Base-by-base conservation (phyloP, 2,888 invertebrate genomes). In the Girardia tigrina region DNA sequence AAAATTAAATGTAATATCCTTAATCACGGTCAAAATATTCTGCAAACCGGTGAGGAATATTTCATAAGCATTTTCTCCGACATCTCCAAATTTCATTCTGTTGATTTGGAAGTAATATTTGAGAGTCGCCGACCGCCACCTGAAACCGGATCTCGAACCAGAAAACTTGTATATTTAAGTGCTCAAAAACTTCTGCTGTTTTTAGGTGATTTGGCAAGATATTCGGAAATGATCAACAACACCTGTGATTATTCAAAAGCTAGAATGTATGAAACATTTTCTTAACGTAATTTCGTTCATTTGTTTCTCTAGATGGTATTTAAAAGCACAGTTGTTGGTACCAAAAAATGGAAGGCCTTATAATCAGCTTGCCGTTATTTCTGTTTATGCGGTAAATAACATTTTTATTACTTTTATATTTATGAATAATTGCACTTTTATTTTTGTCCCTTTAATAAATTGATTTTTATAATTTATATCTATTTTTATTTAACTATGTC, bases 271-370 rank as follows among this genome's bases (percentile, higher is more conserved):
- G n/a, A 28, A 29, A 12, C 12, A 36, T 36, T 36, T 36, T 16
- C 36, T 36, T 12, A 12, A 36, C 8, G 8, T 36, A 12, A 16
- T 16, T 36, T 16, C 16, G 8, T 36, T 36, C 16, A 78, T 36
- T 36, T 16, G 16, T 36, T 36, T 36, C n/a, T 79, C 4, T 79
- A 83, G 90, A 81, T 94, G 90, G 89, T 97, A 97, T 83, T 88
- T 91, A 77, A 92, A 91, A 86, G 93, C 95, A 14, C 91, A 92
- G 82, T 90, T 90, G 84, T 88, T 94, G 69, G 91, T 93, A 85
- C 93, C 95, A 8, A 91, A 92, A 84, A 94, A 94, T 86, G 94
- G 94, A 73, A 88, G 91, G 79, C 92, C 94, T 0, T 95, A 94
- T 83, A 92, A 94, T 84, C 94, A 95, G 83, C 85, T 97, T 79